Evolutionary conservation across 2,113 vertebrate genomes (phyloP), one percentile per base, ranked within the genome.

Genomic region (Pterocles burchelli): DNA sequence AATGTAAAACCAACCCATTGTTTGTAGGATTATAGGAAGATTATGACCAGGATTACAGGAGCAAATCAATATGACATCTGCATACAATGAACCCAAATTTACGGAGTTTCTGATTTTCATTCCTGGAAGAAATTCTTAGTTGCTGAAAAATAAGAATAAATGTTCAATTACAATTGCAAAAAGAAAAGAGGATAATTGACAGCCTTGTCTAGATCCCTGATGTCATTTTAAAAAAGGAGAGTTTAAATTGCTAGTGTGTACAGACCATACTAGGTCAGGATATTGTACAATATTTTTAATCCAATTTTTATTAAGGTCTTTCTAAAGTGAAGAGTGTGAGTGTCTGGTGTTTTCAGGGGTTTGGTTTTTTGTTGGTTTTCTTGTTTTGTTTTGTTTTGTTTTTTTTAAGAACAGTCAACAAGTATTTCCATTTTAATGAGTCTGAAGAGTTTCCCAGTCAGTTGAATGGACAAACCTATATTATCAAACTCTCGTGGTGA

Each of bases 151-250:
- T 81, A 81, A 93, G 49, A 16, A 79, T 95, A 90, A 93, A 94
- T 46, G 61, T 93, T 95, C 93, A 48, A 96, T 85, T 94, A 92
- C 80, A 96, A 92, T 94, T 96, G 93, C 92, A 95, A 96, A 96
- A 96, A 92, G 88, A 89, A 94, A 95, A 95, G 79, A 84, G 49
- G 89, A 95, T 96, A 97, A 96, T 75, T 65, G 92, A 92, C 92
- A 89, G 80, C 51, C 62, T 78, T 6, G 34, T 57, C 92, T 90
- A 34, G 57, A 43, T 97, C 95, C 93, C 96, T 68, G 25, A 88
- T 93, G 96, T 96, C 57, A 92, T 97, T 96, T 96, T 89, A 93
- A 85, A 97, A 97, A 97, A 96, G 96, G 92, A 90, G 90, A 96
- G 92, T 96, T 97, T 94, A 93, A 96, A 96, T 94, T 95, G 57